Conservation (phyloP, 2,113 vertebrate species). For the Corydoras maculifer region DNA sequence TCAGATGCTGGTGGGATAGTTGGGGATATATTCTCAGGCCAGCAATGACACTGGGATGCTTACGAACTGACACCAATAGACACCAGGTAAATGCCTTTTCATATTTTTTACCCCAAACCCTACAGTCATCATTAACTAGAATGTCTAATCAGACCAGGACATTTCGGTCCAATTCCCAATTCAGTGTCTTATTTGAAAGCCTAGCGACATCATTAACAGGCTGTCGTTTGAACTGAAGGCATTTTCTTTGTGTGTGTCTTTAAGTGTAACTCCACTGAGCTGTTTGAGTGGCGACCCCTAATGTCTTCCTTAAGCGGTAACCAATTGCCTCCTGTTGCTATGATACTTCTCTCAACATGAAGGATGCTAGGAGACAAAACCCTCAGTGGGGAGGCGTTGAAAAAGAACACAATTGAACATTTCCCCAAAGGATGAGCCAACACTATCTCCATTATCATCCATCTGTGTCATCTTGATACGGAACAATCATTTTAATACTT, state of each 20-base stretch:
- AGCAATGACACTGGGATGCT: no score
- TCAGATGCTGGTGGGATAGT: no score
- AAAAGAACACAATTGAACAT: neutral
- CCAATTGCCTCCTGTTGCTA: slow-evolving; percentile 31
- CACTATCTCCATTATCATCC: neutral
- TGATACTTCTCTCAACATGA: slow-evolving; percentile 21
- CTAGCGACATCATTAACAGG: neutral
- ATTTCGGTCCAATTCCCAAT: no score
- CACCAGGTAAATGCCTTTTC: no score
- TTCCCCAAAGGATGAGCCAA: neutral
- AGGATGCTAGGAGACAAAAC: slow-evolving; percentile 16
- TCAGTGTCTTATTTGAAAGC: no score
- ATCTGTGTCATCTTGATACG: neutral
- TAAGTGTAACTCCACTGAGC: neutral
- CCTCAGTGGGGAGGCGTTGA: slow-evolving; percentile 12
- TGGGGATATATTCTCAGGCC: no score
- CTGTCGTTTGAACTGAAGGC: neutral
- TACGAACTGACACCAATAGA: no score
- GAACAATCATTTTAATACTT: neutral
- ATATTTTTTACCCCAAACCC: no score
- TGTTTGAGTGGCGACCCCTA: slow-evolving; percentile 9
- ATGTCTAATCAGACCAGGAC: no score
- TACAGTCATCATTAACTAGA: no score
- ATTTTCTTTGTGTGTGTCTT: neutral
- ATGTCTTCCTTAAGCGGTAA: slow-evolving; percentile 6